phyloP scores from a whole-genome alignment of 2,888 invertebrate genomes.

The Rotaria sp. region DNA sequence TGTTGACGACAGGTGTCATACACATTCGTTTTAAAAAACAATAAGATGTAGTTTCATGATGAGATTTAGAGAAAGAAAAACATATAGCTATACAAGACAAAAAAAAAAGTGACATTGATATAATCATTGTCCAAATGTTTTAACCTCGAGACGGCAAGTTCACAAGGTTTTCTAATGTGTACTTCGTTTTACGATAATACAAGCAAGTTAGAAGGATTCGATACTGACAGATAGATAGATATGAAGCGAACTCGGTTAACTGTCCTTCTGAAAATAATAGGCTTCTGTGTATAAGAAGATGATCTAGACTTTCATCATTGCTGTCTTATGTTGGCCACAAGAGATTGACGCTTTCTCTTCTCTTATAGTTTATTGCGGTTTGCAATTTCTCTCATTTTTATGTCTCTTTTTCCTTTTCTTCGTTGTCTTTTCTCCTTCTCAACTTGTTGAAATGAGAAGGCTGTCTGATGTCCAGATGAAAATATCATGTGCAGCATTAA shows the following conservation, averaged over 20 bases:
- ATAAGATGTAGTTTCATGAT: not conserved
- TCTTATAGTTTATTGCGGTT: not conserved
- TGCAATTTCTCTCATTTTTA: not conserved
- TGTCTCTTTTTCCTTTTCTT: not conserved
- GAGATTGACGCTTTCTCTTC: not conserved
- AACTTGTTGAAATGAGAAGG: not conserved
- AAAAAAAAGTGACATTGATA: not conserved
- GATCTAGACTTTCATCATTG: not conserved
- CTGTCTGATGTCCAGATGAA: not conserved
- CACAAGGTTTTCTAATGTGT: not conserved
- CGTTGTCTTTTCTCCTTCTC: not conserved
- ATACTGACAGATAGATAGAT: not conserved
- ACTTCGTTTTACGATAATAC: not conserved
- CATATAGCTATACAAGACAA: not conserved
- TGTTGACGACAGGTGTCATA: not conserved
- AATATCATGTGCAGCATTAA: not conserved
- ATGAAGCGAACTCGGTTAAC: not conserved
- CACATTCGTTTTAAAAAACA: not conserved
- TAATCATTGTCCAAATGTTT: not conserved
- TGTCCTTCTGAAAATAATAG: not conserved
- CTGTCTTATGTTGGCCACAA: not conserved
- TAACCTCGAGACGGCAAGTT: not conserved
- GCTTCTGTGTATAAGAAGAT: not conserved
- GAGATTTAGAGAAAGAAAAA: not conserved
- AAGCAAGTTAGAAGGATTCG: not conserved